Percentiles rank a stretch among this genome's conserved stretches.
Evolutionary conservation across 2,797 vertebrate species (phyloP).

Genomic region (Hoplostethus atlanticus): DNA sequence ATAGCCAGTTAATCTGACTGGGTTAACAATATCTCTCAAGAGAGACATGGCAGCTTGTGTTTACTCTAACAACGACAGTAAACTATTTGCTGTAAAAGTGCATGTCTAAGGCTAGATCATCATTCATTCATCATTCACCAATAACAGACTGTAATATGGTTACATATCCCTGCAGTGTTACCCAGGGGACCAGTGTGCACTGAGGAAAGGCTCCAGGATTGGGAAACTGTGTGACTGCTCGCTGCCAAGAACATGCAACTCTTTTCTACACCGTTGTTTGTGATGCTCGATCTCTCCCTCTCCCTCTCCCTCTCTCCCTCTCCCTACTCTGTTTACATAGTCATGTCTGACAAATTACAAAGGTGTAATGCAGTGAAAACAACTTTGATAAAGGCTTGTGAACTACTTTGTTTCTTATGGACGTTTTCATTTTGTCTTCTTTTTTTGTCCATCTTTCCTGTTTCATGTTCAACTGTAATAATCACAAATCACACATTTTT

Average conservation of each 20-base stretch:
- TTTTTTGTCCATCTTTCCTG: not conserved
- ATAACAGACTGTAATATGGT: not conserved
- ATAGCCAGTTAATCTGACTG: not conserved
- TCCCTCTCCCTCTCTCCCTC: not conserved
- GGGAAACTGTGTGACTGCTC: constrained; percentile 87
- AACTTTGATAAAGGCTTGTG: not conserved
- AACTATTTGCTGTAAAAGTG: not conserved
- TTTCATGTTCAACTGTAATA: not conserved
- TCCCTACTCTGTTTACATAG: not conserved
- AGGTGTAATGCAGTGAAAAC: not conserved
- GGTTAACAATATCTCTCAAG: not conserved
- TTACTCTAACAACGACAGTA: not conserved
- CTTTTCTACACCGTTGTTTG: constrained; percentile 85
- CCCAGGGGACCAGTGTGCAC: constrained; percentile 80
- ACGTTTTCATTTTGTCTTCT: no score
- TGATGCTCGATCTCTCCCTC: constrained; percentile 45
- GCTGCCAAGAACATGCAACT: constrained; percentile 81
- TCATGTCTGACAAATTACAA: not conserved
- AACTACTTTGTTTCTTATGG: not conserved
- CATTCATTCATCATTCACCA: not conserved
- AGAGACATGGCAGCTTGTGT: not conserved
- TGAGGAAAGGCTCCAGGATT: constrained; percentile 83
- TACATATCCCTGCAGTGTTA: constrained; percentile 74
- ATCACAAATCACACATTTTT: no score
- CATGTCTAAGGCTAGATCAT: not conserved